These are phyloP conservation scores for Chiloscyllium plagiosum DNA, from an alignment of 2,113 vertebrate species.

Conservation along the genomic window DNA sequence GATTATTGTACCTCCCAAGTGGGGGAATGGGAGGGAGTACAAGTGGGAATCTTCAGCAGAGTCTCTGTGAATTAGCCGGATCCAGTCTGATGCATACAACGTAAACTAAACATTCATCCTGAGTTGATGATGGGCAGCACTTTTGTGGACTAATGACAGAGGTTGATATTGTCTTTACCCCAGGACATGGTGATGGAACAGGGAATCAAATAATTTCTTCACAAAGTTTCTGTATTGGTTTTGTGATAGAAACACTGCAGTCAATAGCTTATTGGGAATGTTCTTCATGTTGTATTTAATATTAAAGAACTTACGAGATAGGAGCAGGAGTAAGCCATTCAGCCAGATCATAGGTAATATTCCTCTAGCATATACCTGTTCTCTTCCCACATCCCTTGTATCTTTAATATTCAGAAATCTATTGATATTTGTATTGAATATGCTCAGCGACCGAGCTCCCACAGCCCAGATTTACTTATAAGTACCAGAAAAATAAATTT, in stretches of 20 bases:
- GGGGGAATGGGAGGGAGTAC: neutral
- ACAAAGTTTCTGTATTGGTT: neutral
- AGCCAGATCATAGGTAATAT: no score
- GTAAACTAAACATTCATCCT: neutral
- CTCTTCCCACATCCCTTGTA: no score
- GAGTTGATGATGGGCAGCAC: neutral
- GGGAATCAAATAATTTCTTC: neutral
- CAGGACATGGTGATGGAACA: neutral
- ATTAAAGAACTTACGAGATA: no score
- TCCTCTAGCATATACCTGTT: no score
- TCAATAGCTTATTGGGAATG: neutral
- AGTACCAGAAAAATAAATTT: no score
- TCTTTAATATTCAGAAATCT: no score
- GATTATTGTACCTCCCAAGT: neutral
- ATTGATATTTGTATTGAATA: no score
- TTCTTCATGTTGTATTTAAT: neutral
- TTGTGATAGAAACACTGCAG: neutral
- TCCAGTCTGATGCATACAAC: neutral
- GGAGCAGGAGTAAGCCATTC: no score
- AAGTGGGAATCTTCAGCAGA: neutral
- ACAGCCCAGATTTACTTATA: no score
- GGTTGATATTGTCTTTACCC: no score
- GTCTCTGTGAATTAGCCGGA: neutral
- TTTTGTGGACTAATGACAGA: neutral
- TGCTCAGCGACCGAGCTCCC: no score